A percentile compares a stretch with the other conserved stretches of the same genome.
phyloP scores from a whole-genome alignment of 2,888 invertebrate genomes.

The Epistrophella euchroma region DNA sequence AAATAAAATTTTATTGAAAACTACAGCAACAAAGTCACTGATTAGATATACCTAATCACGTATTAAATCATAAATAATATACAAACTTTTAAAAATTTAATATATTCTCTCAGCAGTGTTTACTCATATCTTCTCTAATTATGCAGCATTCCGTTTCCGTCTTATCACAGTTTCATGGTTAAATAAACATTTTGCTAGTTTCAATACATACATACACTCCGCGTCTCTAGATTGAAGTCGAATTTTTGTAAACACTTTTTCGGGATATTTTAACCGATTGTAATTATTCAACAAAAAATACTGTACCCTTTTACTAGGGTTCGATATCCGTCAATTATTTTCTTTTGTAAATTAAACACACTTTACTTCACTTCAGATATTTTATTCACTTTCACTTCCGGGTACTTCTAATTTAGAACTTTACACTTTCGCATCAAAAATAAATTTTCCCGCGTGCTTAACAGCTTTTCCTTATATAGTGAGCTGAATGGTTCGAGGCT shows the following conservation, averaged over 20 bases:
- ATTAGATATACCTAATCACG: background rate
- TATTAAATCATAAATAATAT: conserved; percentile 9
- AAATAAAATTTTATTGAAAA: background rate
- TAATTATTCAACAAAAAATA: too few relatives aligned
- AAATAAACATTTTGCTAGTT: conserved; percentile 28
- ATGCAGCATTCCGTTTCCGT: conserved; percentile 1
- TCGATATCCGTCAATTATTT: too few relatives aligned
- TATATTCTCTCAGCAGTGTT: conserved; percentile 31
- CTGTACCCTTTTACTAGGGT: too few relatives aligned
- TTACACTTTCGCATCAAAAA: too few relatives aligned
- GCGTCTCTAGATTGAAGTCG: background rate
- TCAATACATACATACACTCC: background rate
- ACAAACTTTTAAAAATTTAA: conserved; percentile 5
- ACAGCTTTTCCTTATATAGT: too few relatives aligned
- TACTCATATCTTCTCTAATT: conserved; percentile 8
- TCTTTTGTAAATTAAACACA: too few relatives aligned
- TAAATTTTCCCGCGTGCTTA: too few relatives aligned
- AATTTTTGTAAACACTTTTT: background rate
- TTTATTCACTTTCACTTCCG: too few relatives aligned
- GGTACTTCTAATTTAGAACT: too few relatives aligned
- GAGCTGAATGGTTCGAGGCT: too few relatives aligned
- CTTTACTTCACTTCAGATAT: too few relatives aligned
- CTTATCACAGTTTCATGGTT: conserved; percentile 41
- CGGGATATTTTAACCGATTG: too few relatives aligned
- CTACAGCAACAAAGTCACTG: background rate